A percentile compares a stretch with the other conserved stretches of the same genome.
phyloP scores from a whole-genome alignment of 2,113 vertebrate genomes.

The Sclerurus mexicanus region DNA sequence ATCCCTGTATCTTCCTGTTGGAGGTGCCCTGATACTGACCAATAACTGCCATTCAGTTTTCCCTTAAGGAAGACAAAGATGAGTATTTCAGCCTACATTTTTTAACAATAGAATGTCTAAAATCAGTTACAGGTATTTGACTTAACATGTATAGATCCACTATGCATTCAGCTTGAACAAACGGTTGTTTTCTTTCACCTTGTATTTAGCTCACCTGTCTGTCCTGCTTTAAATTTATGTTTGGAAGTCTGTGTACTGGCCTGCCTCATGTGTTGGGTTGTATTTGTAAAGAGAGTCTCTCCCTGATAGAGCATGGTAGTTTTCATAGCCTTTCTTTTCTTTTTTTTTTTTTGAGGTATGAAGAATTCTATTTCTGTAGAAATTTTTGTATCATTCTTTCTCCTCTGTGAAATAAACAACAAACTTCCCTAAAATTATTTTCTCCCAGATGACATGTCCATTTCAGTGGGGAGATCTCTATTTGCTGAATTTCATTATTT shows the following conservation, averaged over 20 bases:
- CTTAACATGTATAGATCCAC: rapidly evolving
- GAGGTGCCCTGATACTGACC: neutral
- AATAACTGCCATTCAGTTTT: neutral
- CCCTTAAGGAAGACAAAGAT: neutral
- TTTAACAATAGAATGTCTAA: neutral
- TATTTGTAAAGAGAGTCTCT: neutral
- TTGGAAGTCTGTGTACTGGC: neutral
- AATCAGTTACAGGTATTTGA: neutral
- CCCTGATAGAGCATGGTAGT: neutral
- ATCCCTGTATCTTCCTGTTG: neutral
- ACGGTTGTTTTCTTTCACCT: neutral
- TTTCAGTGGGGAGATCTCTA: neutral
- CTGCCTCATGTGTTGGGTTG: neutral
- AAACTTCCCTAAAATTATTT: neutral
- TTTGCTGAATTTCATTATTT: neutral
- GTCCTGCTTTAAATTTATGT: neutral
- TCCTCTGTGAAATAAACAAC: neutral
- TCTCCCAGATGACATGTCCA: neutral
- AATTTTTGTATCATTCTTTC: neutral
- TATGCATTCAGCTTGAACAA: neutral
- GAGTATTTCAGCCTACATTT: neutral
- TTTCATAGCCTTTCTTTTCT: neutral
- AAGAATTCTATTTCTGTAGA: neutral
- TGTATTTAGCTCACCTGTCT: neutral
- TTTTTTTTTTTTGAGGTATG: neutral